phyloP scores from a whole-genome alignment of 2,888 invertebrate species.

The Andrena bucephala region DNA sequence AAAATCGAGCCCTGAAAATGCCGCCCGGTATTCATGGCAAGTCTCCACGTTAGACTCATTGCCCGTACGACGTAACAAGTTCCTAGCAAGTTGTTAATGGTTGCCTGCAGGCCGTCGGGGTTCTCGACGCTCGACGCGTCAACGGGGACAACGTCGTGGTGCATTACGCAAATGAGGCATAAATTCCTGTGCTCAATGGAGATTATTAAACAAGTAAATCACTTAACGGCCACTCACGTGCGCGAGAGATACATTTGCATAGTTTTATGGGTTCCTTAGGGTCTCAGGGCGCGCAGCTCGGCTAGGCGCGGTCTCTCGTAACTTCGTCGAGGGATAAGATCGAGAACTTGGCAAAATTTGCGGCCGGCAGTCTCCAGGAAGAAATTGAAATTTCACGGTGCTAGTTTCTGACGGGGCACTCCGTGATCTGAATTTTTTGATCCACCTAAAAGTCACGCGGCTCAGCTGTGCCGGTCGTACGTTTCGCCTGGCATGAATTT shows the following conservation, averaged over 20 bases:
- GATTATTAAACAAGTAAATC: slow-evolving; percentile 79
- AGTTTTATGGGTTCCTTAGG: slow-evolving; percentile 14
- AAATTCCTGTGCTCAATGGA: slow-evolving; percentile 75
- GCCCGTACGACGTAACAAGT: slow-evolving; percentile 53
- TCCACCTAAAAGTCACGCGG: neutral
- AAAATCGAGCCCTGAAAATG: slow-evolving; percentile 14
- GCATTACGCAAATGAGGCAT: slow-evolving; percentile 77
- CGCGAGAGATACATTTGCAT: slow-evolving; percentile 63
- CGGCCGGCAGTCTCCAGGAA: neutral
- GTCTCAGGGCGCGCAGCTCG: neutral
- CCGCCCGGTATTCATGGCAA: slow-evolving; percentile 33
- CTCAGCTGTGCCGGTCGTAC: neutral
- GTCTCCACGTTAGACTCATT: slow-evolving; percentile 37
- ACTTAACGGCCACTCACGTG: slow-evolving; percentile 63
- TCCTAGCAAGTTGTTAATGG: slow-evolving; percentile 62
- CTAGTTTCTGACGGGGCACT: neutral
- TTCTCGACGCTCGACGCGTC: slow-evolving; percentile 28
- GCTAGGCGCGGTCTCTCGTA: neutral
- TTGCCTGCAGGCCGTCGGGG: slow-evolving; percentile 51
- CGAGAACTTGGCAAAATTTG: slow-evolving; percentile 17
- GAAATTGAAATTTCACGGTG: neutral
- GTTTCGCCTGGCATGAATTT: too few relatives aligned
- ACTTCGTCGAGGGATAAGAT: slow-evolving; percentile 4
- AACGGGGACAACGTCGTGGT: slow-evolving; percentile 56
- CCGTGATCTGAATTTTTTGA: neutral